These are phyloP conservation scores for Drosophila suzukii DNA, from an alignment of 1,140 invertebrate genomes.

Conservation along the genomic window DNA sequence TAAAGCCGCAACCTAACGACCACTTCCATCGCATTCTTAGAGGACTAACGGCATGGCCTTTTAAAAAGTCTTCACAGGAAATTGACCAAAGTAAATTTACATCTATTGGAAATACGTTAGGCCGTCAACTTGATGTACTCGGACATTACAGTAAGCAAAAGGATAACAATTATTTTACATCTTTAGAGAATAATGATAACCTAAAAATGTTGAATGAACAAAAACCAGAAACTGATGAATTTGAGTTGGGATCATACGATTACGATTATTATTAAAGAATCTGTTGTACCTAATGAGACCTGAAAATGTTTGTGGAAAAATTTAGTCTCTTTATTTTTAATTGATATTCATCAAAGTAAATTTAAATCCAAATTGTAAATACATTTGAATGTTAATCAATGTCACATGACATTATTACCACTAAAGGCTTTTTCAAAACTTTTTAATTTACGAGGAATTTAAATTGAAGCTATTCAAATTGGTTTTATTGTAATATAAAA, in stretches of 20 bases:
- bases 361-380: constrained; percentile 10
- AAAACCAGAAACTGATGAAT: constrained; percentile 8
- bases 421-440: not conserved
- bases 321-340: not conserved
- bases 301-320: not conserved
- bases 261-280: constrained; percentile 15
- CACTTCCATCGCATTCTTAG: constrained; percentile 48
- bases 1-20: constrained; percentile 38
- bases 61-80: constrained; percentile 6
- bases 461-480: constrained; percentile 11
- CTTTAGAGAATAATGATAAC: constrained; percentile 5
- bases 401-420: not conserved
- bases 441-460: constrained; percentile 5
- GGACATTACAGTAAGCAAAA: constrained; percentile 3
- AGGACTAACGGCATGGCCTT: constrained; percentile 13
- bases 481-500: not conserved
- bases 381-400: constrained; percentile 2
- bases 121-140: not conserved
- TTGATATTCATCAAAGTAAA: not conserved
- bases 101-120: constrained; percentile 12
- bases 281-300: not conserved
- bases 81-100: constrained; percentile 2
- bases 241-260: constrained; percentile 28
- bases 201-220: not conserved
- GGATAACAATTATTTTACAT: constrained; percentile 1